Evolutionary conservation across 2,888 invertebrate species (phyloP).

Genomic region (Platerodrilus igneus): DNA sequence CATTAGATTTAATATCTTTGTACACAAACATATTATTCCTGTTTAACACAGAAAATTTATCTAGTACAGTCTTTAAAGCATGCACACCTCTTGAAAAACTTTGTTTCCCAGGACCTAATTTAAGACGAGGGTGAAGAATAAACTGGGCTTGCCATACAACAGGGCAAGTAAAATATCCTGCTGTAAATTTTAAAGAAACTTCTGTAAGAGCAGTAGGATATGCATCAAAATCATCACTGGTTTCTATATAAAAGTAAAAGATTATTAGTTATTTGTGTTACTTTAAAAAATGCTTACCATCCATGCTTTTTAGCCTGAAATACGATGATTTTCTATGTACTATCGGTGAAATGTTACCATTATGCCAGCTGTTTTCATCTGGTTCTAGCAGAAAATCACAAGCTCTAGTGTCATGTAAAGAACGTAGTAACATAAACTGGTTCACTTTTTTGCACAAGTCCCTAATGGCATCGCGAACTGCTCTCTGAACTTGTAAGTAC

Average conservation of each 20-base stretch:
- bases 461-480: slow-evolving; percentile 54
- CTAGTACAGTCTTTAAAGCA: slow-evolving; percentile 61
- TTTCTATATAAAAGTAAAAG: slow-evolving; percentile 30
- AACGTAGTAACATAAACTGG: slow-evolving; percentile 64
- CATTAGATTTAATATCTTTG: slow-evolving; percentile 58
- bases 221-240: slow-evolving; percentile 40
- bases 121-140: slow-evolving; percentile 64
- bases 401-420: slow-evolving; percentile 60
- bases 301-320: slow-evolving; percentile 41
- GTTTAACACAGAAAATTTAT: slow-evolving; percentile 66
- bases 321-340: slow-evolving; percentile 38
- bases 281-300: no score
- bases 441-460: slow-evolving; percentile 62
- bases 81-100: slow-evolving; percentile 59
- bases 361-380: slow-evolving; percentile 48
- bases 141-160: slow-evolving; percentile 70
- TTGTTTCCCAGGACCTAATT: slow-evolving; percentile 58
- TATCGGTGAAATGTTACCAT: slow-evolving; percentile 32
- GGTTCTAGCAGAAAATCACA: slow-evolving; percentile 65
- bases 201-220: slow-evolving; percentile 43
- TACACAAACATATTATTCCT: slow-evolving; percentile 74
- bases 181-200: slow-evolving; percentile 50
- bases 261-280: slow-evolving; percentile 3
- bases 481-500: slow-evolving; percentile 52
- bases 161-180: slow-evolving; percentile 69